These are phyloP conservation scores for Catharus fuscescens DNA, from an alignment of 2,113 vertebrate genomes.

Conservation along the genomic window DNA sequence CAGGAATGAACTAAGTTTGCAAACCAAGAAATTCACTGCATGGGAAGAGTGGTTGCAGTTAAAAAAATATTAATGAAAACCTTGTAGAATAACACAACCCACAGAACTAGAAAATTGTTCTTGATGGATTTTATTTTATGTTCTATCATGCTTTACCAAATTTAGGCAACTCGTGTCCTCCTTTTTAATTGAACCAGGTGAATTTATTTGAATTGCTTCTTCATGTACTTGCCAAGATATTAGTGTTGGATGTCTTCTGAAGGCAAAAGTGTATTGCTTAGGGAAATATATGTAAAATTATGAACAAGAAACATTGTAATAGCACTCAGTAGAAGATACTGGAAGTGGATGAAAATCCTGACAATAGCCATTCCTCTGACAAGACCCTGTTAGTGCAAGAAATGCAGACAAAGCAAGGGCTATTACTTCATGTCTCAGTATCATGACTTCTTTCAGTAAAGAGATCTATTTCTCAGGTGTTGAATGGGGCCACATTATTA, in stretches of 20 bases:
- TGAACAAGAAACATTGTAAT: neutral
- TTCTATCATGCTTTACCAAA: neutral
- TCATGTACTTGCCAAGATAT: neutral
- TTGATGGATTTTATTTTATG: neutral
- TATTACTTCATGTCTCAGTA: accelerated
- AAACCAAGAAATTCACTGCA: neutral
- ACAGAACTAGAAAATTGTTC: neutral
- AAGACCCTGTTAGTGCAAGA: neutral
- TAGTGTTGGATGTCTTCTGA: neutral
- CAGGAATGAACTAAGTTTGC: neutral
- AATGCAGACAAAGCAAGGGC: neutral
- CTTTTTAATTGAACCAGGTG: neutral
- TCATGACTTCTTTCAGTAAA: neutral
- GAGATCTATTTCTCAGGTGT: neutral
- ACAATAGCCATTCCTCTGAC: neutral
- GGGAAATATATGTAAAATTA: neutral
- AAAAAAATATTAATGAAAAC: neutral
- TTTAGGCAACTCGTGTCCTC: neutral
- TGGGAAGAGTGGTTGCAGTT: neutral
- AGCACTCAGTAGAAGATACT: neutral
- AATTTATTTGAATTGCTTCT: neutral
- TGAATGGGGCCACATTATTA: neutral
- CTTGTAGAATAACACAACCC: neutral
- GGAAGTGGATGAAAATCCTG: neutral
- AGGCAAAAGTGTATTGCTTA: neutral